Evolutionary conservation across 2,888 invertebrate genomes (phyloP).

Genomic region (Eupithecia subfuscata): DNA sequence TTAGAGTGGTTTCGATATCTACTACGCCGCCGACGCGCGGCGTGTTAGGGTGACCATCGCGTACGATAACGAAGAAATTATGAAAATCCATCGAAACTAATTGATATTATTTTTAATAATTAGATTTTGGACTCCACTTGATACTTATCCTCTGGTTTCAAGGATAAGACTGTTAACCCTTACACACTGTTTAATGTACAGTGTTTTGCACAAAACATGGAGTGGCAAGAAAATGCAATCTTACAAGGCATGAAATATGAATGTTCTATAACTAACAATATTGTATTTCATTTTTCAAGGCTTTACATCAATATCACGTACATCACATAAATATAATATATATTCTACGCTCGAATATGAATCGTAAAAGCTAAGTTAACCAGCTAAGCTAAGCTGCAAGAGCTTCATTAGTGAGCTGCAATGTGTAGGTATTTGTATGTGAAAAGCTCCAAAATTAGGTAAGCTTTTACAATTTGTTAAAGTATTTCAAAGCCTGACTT

Average conservation of each 20-base stretch:
- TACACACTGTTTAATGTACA: too few relatives aligned
- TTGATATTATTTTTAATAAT: too few relatives aligned
- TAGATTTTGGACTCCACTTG: too few relatives aligned
- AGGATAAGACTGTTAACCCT: too few relatives aligned
- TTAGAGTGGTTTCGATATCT: too few relatives aligned
- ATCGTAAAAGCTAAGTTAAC: neutral
- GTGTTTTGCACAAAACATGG: neutral
- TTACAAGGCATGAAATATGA: neutral
- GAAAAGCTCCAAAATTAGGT: neutral
- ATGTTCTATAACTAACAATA: neutral
- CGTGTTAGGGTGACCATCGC: too few relatives aligned
- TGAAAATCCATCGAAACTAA: too few relatives aligned
- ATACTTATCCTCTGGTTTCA: too few relatives aligned
- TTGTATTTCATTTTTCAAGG: neutral
- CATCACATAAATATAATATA: neutral
- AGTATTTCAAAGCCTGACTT: neutral
- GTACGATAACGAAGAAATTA: too few relatives aligned
- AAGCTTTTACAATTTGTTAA: neutral
- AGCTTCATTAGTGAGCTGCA: conserved; percentile 1
- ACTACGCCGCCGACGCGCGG: too few relatives aligned
- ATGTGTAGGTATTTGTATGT: neutral
- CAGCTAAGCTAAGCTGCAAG: neutral
- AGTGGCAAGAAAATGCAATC: neutral
- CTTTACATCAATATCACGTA: neutral
- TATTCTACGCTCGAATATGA: neutral